Conservation (phyloP, 2,113 vertebrate species). For the Ciconia boyciana region DNA sequence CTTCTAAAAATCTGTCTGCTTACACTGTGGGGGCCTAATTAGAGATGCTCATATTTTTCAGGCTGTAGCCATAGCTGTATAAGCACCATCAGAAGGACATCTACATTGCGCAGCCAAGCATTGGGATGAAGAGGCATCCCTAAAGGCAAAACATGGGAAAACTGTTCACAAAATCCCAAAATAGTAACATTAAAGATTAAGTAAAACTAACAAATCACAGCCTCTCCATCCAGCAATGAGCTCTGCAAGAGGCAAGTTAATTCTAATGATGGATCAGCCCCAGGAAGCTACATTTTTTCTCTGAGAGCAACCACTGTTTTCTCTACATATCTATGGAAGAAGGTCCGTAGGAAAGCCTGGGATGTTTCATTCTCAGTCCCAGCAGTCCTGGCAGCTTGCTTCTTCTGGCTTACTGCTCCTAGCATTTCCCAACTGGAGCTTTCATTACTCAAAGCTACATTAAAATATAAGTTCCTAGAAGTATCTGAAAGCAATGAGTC, state of each 20-base stretch:
- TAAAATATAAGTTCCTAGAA: background rate
- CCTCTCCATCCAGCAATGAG: background rate
- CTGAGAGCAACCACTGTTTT: background rate
- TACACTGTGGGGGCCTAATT: background rate
- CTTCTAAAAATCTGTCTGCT: background rate
- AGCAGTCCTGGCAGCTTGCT: background rate
- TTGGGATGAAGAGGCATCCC: background rate
- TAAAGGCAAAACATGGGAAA: background rate
- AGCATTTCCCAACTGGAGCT: background rate
- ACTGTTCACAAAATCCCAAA: background rate
- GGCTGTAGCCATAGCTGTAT: background rate
- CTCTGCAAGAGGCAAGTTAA: background rate
- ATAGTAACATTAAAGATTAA: background rate
- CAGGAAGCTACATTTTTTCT: background rate
- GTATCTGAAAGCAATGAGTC: background rate
- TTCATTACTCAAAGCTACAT: background rate
- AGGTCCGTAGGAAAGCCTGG: background rate
- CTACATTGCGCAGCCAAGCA: background rate
- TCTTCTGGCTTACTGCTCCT: background rate
- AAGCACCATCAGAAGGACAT: background rate
- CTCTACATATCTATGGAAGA: background rate
- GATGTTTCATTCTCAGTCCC: background rate
- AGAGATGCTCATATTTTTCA: background rate
- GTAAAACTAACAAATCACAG: background rate
- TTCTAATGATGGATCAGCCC: background rate